Evolutionary conservation across 1,140 invertebrate genomes (phyloP).

Genomic region (Magallana angulata): DNA sequence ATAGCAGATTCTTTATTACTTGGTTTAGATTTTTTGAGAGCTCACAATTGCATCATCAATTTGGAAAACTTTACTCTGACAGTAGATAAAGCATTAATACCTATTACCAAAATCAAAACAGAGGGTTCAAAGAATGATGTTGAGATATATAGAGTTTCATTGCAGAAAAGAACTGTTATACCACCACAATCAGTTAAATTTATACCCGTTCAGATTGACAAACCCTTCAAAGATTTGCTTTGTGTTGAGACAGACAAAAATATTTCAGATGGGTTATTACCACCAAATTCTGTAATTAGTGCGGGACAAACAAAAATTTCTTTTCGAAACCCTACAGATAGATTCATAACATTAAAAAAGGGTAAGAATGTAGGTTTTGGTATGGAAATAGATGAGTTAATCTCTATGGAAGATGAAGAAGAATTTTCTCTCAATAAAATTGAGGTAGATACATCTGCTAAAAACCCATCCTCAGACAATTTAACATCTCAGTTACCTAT

Average conservation of each 20-base stretch:
- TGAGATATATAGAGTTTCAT: not conserved
- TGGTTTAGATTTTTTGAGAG: slow-evolving; percentile 28
- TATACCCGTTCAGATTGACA: not conserved
- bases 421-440: not conserved
- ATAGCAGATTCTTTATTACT: slow-evolving; percentile 24
- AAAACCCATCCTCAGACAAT: not conserved
- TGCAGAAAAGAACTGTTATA: slow-evolving; percentile 24
- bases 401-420: not conserved
- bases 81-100: not conserved
- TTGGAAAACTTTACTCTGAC: not conserved
- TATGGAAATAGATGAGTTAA: not conserved
- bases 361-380: not conserved
- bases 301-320: not conserved
- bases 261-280: not conserved
- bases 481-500: not conserved
- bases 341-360: not conserved
- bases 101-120: not conserved
- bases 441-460: not conserved
- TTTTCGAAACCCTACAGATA: not conserved
- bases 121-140: not conserved
- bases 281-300: not conserved
- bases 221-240: not conserved
- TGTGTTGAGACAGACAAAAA: not conserved
- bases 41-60: not conserved
- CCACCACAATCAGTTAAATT: not conserved